These are phyloP conservation scores for Leucoraja ocellata DNA, from an alignment of 2,797 vertebrate species.

Conservation along the genomic window DNA sequence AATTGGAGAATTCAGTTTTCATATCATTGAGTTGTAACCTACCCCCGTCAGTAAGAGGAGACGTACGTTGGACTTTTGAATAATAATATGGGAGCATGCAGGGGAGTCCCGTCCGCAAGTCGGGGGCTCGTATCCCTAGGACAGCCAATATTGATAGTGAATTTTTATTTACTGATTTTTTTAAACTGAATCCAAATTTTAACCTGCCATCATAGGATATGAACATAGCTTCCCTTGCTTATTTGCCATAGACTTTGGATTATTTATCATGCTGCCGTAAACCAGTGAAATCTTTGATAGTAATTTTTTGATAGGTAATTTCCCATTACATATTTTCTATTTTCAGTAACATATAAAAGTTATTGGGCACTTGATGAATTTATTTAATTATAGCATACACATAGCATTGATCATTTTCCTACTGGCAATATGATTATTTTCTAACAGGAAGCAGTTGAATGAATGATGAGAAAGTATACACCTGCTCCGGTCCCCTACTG, in stretches of 20 bases:
- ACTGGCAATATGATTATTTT: not conserved
- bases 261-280: not conserved
- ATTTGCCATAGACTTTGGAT: not conserved
- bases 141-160: too few relatives aligned
- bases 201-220: too few relatives aligned
- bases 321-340: not conserved
- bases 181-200: too few relatives aligned
- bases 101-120: too few relatives aligned
- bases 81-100: too few relatives aligned
- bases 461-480: not conserved
- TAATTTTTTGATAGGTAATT: not conserved
- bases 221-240: too few relatives aligned
- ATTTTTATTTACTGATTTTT: too few relatives aligned
- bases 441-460: not conserved
- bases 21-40: too few relatives aligned
- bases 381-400: not conserved
- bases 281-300: not conserved
- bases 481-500: not conserved
- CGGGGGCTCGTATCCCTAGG: too few relatives aligned
- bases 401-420: not conserved
- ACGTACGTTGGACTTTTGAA: too few relatives aligned
- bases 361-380: not conserved
- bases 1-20: too few relatives aligned
- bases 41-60: too few relatives aligned
- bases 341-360: not conserved